Percentiles rank a stretch among this genome's conserved stretches.
Conservation (phyloP, 2,888 invertebrate species). For the Candidula unifasciata region DNA sequence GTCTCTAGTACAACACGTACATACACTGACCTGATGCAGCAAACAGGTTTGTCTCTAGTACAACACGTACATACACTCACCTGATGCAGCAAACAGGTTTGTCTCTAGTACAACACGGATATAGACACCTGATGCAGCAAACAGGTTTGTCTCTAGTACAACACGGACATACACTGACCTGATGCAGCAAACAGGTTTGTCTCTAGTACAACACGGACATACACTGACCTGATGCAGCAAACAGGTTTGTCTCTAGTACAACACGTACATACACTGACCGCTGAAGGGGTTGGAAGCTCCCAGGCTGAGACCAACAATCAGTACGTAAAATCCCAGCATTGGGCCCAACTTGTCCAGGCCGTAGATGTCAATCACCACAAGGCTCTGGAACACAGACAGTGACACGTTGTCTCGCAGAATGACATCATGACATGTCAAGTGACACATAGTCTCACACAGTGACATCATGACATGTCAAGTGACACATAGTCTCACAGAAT, state of each 20-base stretch:
- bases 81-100: no score
- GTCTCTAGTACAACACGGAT: no score
- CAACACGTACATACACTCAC: no score
- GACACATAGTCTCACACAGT: no score
- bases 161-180: no score
- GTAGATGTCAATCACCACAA: slow-evolving; percentile 46
- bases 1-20: neutral
- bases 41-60: no score
- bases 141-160: no score
- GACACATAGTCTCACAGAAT: no score
- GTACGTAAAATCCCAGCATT: slow-evolving; percentile 35
- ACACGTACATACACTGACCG: slow-evolving; percentile 20
- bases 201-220: no score
- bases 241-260: neutral
- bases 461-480: neutral
- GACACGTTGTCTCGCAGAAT: no score
- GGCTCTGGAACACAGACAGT: slow-evolving; percentile 7
- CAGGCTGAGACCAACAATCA: slow-evolving; percentile 19
- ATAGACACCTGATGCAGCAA: no score
- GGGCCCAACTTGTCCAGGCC: slow-evolving; percentile 30
- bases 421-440: neutral
- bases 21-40: slow-evolving; percentile 41
- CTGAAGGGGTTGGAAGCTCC: slow-evolving; percentile 30
- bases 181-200: no score
- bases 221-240: neutral